Evolutionary conservation across 2,888 invertebrate genomes (phyloP), one percentile per base, ranked within the genome.

Genomic region (Aromia moschata): DNA sequence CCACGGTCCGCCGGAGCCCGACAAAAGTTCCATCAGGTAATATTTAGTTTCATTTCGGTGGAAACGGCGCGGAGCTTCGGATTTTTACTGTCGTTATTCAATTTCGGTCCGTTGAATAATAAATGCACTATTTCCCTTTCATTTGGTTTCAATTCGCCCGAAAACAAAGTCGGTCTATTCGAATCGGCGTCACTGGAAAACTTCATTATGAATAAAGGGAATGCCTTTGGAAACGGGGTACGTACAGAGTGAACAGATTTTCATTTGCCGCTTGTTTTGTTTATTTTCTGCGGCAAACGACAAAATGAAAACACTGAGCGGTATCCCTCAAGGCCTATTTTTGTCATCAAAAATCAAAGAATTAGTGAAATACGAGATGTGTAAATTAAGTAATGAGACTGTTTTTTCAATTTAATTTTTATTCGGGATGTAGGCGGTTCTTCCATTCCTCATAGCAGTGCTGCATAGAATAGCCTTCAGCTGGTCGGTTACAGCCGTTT

Each of bases 41-140:
- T 53, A 59, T 64, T 66, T 62, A 64, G 58, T 66, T 66, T 56
- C 53, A 46, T 59, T 49, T 37, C 55, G 43, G 51, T 63, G 55
- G n/a, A 52, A 65, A 60, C 57, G 51, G 62, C 59, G 60, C 58
- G 44, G 54, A 59, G 46, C 54, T 53, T 37, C 58, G 53, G 59
- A 65, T 65, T 63, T 63, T 63, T 63, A 64, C 56, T 54, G 52
- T 60, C 56, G 57, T 64, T 63, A 65, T 67, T 64, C 63, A 67
- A 58, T 65, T 62, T 62, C 63, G 58, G 62, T 58, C 59, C 59
- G 60, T 44, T 63, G 67, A 58, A 63, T 60, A 63, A 59, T 63
- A 64, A 64, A 58, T 61, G 60, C 59, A 59, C 49, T 60, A 63
- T 65, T 61, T 63, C 62, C 60, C 54, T 60, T 59, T 54, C 65